Evolutionary conservation across 2,113 vertebrate species (phyloP).

Genomic region (Potamarius usumacintae): DNA sequence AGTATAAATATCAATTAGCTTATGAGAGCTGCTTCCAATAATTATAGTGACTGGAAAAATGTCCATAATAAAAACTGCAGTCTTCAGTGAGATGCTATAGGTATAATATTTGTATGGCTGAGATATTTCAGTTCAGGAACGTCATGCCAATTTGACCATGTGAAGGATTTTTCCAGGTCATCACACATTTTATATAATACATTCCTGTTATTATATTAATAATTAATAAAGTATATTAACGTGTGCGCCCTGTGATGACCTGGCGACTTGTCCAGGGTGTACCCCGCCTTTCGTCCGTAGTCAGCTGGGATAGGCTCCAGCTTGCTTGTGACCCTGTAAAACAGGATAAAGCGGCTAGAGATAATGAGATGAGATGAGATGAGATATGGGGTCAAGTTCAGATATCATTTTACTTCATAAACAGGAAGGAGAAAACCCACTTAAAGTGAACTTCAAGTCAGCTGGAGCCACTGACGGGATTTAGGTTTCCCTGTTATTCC

Average conservation of each 20-base stretch:
- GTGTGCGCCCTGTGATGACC: neutral
- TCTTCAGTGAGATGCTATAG: neutral
- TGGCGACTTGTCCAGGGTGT: too few species aligned
- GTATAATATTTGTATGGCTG: neutral
- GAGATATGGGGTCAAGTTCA: neutral
- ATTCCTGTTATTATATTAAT: neutral
- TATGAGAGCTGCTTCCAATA: neutral
- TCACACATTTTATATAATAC: neutral
- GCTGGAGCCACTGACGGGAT: neutral
- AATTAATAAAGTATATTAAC: neutral
- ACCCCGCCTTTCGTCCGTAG: too few species aligned
- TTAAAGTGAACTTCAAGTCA: neutral
- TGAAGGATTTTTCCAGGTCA: neutral
- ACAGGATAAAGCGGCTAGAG: too few species aligned
- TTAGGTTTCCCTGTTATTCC: neutral
- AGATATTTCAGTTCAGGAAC: neutral
- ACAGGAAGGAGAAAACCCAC: neutral
- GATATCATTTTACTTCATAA: neutral
- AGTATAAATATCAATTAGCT: neutral
- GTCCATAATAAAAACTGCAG: neutral
- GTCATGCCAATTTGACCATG: too few species aligned
- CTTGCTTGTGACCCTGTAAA: too few species aligned
- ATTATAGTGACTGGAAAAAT: neutral
- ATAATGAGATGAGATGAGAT: too few species aligned
- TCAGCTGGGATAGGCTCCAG: too few species aligned